A percentile compares a stretch with the other conserved stretches of the same genome.
Conservation (phyloP, 2,888 invertebrate genomes). For the Parnassius glacialis region DNA sequence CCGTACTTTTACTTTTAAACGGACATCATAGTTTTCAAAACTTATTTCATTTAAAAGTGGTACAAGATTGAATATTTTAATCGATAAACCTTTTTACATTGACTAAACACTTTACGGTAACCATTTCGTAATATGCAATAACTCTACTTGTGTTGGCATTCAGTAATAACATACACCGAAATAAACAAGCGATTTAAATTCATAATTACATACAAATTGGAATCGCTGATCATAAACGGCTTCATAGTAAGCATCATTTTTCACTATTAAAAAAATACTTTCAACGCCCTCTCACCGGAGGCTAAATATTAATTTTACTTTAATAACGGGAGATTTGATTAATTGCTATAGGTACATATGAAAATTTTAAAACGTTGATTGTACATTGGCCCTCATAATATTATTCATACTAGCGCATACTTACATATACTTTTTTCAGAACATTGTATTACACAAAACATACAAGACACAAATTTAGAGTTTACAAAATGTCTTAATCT, state of each 20-base stretch:
- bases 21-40: too few species aligned
- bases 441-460: too few species aligned
- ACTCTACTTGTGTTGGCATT: conserved; percentile 45
- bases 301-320: conserved; percentile 55
- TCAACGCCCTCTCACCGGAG: conserved; percentile 46
- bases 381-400: too few species aligned
- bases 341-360: conserved; percentile 28
- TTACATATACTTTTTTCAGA: too few species aligned
- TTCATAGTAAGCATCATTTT: conserved; percentile 54
- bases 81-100: conserved; percentile 11
- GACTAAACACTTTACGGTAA: conserved; percentile 41
- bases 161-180: conserved; percentile 46
- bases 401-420: too few species aligned
- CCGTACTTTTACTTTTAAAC: too few species aligned
- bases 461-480: too few species aligned
- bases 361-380: conserved; percentile 1
- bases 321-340: conserved; percentile 57
- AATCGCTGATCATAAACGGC: conserved; percentile 52
- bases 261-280: conserved; percentile 61
- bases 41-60: too few species aligned
- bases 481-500: too few species aligned
- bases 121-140: conserved; percentile 50
- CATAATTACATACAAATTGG: conserved; percentile 58
- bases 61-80: neutral
- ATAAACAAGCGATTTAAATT: conserved; percentile 56